A percentile compares a stretch with the other conserved stretches of the same genome.
Conservation (phyloP, 2,113 vertebrate genomes). For the Urocolius indicus region DNA sequence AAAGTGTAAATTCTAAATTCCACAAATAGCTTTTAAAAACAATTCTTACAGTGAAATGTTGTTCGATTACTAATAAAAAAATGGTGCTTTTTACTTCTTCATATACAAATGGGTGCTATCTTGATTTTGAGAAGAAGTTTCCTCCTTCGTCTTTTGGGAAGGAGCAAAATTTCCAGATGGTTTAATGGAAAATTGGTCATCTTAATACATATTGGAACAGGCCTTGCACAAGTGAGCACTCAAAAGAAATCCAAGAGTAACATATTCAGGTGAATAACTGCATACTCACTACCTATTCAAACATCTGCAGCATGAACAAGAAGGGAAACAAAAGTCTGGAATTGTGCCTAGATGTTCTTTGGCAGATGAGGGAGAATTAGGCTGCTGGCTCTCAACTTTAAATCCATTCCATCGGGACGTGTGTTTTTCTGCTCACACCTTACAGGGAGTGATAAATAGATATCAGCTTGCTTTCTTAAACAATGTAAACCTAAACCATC, state of each 20-base stretch:
- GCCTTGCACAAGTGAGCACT: background rate
- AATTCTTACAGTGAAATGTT: background rate
- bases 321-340: slow-evolving; percentile 43
- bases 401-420: background rate
- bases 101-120: background rate
- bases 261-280: background rate
- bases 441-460: background rate
- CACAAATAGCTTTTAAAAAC: background rate
- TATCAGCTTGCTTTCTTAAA: background rate
- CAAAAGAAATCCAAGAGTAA: background rate
- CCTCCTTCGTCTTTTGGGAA: background rate
- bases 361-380: background rate
- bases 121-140: background rate
- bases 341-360: background rate
- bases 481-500: background rate
- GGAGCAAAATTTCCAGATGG: background rate
- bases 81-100: background rate
- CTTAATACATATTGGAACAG: background rate
- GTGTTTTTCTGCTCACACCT: background rate
- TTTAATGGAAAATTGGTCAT: background rate
- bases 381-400: background rate
- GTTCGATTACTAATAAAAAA: background rate
- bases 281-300: background rate
- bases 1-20: background rate
- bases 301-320: background rate